Evolutionary conservation across 53 echinoderm and acorn worm species (phyloP).

Genomic region (Holothuria leucospilota): DNA sequence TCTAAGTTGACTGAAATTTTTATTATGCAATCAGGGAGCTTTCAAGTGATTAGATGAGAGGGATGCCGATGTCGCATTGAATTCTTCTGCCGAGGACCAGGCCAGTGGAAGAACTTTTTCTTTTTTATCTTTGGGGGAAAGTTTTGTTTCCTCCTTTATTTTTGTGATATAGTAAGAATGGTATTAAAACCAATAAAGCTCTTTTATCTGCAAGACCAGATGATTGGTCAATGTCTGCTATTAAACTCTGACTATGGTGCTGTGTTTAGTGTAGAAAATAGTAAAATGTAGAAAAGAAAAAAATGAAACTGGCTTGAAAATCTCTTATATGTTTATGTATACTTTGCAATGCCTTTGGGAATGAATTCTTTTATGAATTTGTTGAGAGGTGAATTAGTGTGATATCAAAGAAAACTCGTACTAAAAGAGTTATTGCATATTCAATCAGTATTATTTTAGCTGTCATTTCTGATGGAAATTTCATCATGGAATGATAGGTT

Average conservation of each 20-base stretch:
- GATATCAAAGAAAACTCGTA: too few relatives aligned
- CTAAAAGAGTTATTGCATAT: too few relatives aligned
- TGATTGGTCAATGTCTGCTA: conserved; percentile 15
- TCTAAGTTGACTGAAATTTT: conserved; percentile 49
- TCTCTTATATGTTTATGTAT: background rate
- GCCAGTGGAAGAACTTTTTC: conserved; percentile 12
- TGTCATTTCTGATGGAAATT: too few relatives aligned
- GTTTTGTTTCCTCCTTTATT: background rate
- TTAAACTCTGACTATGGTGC: conserved; percentile 36
- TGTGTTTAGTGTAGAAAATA: conserved; percentile 42
- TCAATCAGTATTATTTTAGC: too few relatives aligned
- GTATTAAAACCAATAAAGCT: conserved; percentile 15
- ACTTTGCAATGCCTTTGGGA: too few relatives aligned
- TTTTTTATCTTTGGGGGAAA: background rate
- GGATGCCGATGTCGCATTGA: background rate
- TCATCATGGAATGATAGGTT: too few relatives aligned
- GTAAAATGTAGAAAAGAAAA: background rate
- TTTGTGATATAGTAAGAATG: conserved; percentile 43
- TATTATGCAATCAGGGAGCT: conserved; percentile 45
- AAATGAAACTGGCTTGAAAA: conserved; percentile 25
- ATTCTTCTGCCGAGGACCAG: conserved; percentile 7
- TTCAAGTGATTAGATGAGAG: conserved; percentile 4
- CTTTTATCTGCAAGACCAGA: conserved; percentile 26
- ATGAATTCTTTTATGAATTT: too few relatives aligned
- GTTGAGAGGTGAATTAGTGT: too few relatives aligned